phyloP scores from a whole-genome alignment of 2,797 vertebrate species.

The Anguilla obscura region DNA sequence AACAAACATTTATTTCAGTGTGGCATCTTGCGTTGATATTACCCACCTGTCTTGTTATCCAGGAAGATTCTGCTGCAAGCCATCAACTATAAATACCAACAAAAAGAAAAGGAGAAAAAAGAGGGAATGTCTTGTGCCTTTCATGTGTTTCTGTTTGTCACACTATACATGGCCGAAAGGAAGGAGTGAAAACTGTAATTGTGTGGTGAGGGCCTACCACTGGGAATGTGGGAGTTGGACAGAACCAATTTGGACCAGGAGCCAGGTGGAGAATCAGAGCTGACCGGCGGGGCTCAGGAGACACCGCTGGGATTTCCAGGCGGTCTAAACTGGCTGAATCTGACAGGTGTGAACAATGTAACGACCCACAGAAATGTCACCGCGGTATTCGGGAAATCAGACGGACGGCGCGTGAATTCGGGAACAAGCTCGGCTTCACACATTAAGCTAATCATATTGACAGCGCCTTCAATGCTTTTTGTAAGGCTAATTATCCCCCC shows the following conservation, averaged over 20 bases:
- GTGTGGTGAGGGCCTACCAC: background rate
- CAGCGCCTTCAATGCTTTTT: slow-evolving; percentile 74
- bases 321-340: background rate
- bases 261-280: slow-evolving; percentile 49
- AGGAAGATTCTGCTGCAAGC: slow-evolving; percentile 23
- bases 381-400: slow-evolving; percentile 59
- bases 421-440: slow-evolving; percentile 59
- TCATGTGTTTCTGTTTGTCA: background rate
- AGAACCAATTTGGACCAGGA: slow-evolving; percentile 23
- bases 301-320: slow-evolving; percentile 59
- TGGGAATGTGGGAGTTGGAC: background rate
- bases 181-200: background rate
- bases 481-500: slow-evolving; percentile 70
- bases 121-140: slow-evolving; percentile 14
- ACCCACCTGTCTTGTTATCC: slow-evolving; percentile 20
- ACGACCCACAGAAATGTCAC: slow-evolving; percentile 71
- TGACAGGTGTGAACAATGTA: slow-evolving; percentile 74
- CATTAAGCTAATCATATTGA: slow-evolving; percentile 76
- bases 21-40: background rate
- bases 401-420: slow-evolving; percentile 55
- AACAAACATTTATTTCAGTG: background rate
- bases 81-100: slow-evolving; percentile 28
- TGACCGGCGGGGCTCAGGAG: slow-evolving; percentile 50
- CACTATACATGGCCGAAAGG: slow-evolving; percentile 26
- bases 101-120: no score